Conservation (phyloP, 2,797 vertebrate species). For the Arrhamphus sclerolepis region DNA sequence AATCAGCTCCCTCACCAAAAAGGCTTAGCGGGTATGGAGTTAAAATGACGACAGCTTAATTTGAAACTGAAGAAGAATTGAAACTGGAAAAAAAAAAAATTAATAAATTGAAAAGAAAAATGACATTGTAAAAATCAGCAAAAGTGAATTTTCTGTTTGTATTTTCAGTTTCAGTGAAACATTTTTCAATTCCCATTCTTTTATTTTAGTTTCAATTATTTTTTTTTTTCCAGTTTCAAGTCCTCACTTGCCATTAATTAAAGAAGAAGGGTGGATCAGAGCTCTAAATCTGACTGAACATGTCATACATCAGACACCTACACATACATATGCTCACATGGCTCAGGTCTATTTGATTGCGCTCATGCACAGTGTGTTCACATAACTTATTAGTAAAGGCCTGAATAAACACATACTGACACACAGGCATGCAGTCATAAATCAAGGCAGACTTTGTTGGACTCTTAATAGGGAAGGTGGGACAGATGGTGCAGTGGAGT, state of each 20-base stretch:
- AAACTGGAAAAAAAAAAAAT: too few relatives aligned
- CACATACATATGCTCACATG: slow-evolving; percentile 9
- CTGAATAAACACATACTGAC: slow-evolving; percentile 15
- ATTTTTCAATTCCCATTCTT: too few relatives aligned
- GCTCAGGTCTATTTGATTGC: slow-evolving; percentile 13
- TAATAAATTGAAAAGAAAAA: too few relatives aligned
- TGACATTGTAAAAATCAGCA: too few relatives aligned
- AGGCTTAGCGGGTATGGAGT: too few relatives aligned
- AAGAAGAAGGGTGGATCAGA: slow-evolving; percentile 17
- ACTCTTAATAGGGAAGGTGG: slow-evolving; percentile 28
- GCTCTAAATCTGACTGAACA: slow-evolving; percentile 17
- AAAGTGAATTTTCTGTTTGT: too few relatives aligned
- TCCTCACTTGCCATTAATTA: slow-evolving; percentile 11
- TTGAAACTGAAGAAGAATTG: too few relatives aligned
- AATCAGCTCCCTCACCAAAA: too few relatives aligned
- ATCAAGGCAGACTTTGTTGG: slow-evolving; percentile 26
- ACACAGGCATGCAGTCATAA: slow-evolving; percentile 27
- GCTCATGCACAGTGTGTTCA: neutral
- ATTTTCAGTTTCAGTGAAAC: too few relatives aligned
- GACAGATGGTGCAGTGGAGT: slow-evolving; percentile 16
- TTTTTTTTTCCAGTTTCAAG: neutral
- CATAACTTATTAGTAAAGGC: slow-evolving; percentile 9
- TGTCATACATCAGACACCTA: slow-evolving; percentile 19
- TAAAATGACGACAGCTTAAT: too few relatives aligned
- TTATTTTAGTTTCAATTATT: neutral